Evolutionary conservation across 2,888 invertebrate genomes (phyloP), one percentile per base, ranked within the genome.

Genomic region (Exocentrus adspersus): DNA sequence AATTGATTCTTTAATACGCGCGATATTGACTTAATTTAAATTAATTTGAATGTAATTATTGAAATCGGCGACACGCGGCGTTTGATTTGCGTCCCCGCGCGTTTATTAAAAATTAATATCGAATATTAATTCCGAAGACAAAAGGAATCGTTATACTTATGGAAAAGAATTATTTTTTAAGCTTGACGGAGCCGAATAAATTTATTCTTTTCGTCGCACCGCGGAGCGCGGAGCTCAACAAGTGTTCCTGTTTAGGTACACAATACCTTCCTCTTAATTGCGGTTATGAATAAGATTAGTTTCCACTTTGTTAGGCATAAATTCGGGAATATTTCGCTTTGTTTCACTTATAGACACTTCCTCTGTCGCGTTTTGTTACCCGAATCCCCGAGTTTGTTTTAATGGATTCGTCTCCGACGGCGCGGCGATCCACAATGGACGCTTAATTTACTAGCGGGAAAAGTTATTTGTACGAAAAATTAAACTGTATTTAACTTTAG

Each of bases 231-330:
- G 12, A 58, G 64, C 67, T 76, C 77, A 77, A 76, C 77, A 76
- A 77, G 76, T 77, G 75, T 69, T 73, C 65, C 57, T 37, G 63
- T 64, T 63, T n/a, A n/a, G n/a, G n/a, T n/a, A n/a, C n/a, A 72
- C 71, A 73, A 72, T 75, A 72, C 74, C 75, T 74, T n/a, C n/a
- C 75, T 72, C 72, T 72, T 77, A 77, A 77, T 75, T 77, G 76
- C 70, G 73, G 75, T 74, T 71, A 73, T 77, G 76, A 77, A 77
- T 77, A 76, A 76, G 76, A 77, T 77, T 77, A 77, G 74, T 77
- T 77, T 77, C 77, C 76, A 75, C 69, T 77, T 77, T 76, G 77
- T 72, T 75, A 72, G 65, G 71, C 70, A 70, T 70, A 69, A 76
- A 72, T 75, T 76, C 72, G 68, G 58, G 72, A 76, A 75, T 77